Percentiles rank a stretch among this genome's conserved stretches.
Conservation (phyloP, 2,888 invertebrate species). For the Drosophila rellima region DNA sequence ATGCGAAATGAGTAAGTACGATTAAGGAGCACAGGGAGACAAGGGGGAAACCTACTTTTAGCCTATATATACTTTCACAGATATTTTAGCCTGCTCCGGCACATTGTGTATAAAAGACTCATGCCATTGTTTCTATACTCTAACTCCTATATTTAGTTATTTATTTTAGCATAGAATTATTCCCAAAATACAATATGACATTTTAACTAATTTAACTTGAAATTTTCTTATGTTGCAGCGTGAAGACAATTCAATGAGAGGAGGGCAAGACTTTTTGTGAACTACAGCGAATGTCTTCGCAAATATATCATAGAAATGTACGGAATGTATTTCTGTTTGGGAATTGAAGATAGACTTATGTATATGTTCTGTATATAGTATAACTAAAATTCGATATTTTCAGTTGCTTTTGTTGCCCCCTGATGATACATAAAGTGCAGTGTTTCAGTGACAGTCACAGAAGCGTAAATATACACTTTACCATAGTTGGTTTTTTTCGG, state of each 20-base stretch:
- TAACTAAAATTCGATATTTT: conserved; percentile 9
- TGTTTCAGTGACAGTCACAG: conserved; percentile 54
- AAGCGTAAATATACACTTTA: conserved; percentile 64
- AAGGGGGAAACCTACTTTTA: conserved; percentile 3
- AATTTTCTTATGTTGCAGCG: not conserved
- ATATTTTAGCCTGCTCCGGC: conserved; percentile 2
- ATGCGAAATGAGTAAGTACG: conserved; percentile 55
- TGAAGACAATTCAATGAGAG: not conserved
- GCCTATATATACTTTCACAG: conserved; percentile 1
- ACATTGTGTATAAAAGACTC: not conserved
- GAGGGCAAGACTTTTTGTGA: not conserved
- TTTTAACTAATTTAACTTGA: no score
- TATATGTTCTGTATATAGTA: conserved; percentile 4
- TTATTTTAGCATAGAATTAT: not conserved
- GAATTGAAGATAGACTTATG: not conserved
- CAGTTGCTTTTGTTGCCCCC: conserved; percentile 48
- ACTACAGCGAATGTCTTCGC: not conserved
- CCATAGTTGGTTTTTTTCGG: conserved; percentile 34
- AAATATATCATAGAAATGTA: not conserved
- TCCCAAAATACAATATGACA: no score
- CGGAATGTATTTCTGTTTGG: not conserved
- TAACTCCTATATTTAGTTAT: not conserved
- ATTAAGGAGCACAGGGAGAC: conserved; percentile 7
- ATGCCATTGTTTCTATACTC: not conserved
- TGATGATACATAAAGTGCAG: conserved; percentile 76